phyloP scores from a whole-genome alignment of 2,113 vertebrate species.

The Cairina moschata region DNA sequence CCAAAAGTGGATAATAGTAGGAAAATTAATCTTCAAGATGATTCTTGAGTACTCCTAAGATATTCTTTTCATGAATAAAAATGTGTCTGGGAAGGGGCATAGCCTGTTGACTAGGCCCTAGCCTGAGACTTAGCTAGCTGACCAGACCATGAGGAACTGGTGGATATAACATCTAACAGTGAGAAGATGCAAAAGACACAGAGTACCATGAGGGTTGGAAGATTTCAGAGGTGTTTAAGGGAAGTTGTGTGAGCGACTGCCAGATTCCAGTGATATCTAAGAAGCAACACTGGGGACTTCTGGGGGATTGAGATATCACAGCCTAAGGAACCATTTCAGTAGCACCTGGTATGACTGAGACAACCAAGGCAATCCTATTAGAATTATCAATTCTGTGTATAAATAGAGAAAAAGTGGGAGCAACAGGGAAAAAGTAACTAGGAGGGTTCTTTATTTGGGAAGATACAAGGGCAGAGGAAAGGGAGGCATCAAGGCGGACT shows the following conservation, averaged over 20 bases:
- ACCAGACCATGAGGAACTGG: not conserved
- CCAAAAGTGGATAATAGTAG: not conserved
- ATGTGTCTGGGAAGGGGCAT: not conserved
- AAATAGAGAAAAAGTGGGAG: not conserved
- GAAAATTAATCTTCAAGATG: not conserved
- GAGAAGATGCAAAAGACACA: not conserved
- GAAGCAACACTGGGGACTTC: not conserved
- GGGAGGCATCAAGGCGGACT: not conserved
- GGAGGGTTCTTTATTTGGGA: accelerated
- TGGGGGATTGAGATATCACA: not conserved
- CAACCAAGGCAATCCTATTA: accelerated
- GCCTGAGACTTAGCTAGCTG: not conserved
- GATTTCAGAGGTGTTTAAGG: not conserved
- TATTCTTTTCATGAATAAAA: not conserved
- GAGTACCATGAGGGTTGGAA: not conserved
- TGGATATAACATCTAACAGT: not conserved
- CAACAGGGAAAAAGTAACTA: not conserved
- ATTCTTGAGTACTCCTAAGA: not conserved
- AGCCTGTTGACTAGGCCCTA: not conserved
- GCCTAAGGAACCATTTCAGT: not conserved
- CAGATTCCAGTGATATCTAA: accelerated
- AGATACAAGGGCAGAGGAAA: not conserved
- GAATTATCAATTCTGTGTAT: not conserved
- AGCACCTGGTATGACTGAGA: not conserved
- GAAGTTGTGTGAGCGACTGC: not conserved